Evolutionary conservation across 2,113 vertebrate species (phyloP).

Genomic region (Hyla sarda): DNA sequence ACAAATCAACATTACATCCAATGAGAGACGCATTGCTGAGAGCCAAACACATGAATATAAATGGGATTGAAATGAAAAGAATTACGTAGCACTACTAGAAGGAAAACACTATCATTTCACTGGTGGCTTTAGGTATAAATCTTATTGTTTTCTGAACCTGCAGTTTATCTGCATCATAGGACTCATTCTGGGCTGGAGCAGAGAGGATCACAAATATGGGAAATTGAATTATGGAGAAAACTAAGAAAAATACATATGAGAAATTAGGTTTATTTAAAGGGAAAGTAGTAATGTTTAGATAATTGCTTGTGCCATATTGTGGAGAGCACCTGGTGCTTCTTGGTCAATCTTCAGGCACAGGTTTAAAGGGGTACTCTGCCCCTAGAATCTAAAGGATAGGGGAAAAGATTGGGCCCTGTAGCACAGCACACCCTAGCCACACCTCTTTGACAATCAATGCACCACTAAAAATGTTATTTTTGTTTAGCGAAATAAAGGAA

Average conservation of each 20-base stretch:
- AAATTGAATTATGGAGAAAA: constrained; percentile 24
- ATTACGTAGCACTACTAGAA: not conserved
- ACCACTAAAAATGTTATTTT: too few relatives aligned
- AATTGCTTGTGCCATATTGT: too few relatives aligned
- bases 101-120: constrained; percentile 37
- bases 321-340: too few relatives aligned
- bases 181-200: not conserved
- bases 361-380: too few relatives aligned
- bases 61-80: constrained; percentile 55
- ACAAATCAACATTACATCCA: constrained; percentile 45
- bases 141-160: constrained; percentile 4
- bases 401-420: too few relatives aligned
- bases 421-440: too few relatives aligned
- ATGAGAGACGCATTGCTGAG: constrained; percentile 31
- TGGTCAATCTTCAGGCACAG: too few relatives aligned
- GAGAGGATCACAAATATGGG: constrained; percentile 15
- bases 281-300: not conserved
- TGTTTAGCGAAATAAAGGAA: too few relatives aligned
- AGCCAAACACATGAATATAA: constrained; percentile 57
- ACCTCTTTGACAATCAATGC: too few relatives aligned
- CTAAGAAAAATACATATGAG: not conserved
- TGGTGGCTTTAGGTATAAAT: not conserved
- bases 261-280: not conserved
- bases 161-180: not conserved
- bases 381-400: too few relatives aligned